Evolutionary conservation across 2,797 vertebrate species (phyloP).

Genomic region (Myotis planiceps): DNA sequence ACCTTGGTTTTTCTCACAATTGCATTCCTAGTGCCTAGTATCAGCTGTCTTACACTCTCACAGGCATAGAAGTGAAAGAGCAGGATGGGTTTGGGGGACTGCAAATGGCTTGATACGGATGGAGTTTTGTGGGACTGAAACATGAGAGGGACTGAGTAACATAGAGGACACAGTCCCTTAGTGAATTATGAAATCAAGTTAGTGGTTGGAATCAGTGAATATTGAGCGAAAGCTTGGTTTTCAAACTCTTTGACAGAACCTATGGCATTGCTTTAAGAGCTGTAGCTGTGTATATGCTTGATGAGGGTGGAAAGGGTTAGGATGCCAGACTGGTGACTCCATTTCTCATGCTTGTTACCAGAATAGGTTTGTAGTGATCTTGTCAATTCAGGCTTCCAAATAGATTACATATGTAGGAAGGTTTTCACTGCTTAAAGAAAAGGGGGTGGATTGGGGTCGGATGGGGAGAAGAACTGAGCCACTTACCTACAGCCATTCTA

Average conservation of each 20-base stretch:
- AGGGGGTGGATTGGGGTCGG: background rate
- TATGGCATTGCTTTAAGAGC: background rate
- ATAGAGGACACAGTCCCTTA: background rate
- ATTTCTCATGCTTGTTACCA: background rate
- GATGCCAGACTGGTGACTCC: background rate
- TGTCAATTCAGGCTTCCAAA: background rate
- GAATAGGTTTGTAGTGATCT: background rate
- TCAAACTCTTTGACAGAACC: background rate
- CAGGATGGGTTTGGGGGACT: background rate
- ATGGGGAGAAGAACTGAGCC: background rate
- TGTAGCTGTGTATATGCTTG: background rate
- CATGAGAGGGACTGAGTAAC: background rate
- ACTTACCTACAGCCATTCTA: background rate
- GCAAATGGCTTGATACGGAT: background rate
- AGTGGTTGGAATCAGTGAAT: background rate
- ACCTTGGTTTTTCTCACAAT: background rate
- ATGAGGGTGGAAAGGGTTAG: background rate
- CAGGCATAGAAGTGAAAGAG: background rate
- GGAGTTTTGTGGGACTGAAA: background rate
- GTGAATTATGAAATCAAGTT: no score
- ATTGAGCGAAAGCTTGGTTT: background rate
- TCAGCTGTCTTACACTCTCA: background rate
- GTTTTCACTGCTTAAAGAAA: background rate
- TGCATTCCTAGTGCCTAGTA: background rate
- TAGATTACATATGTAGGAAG: background rate